These are phyloP conservation scores for Panulirus ornatus DNA, from an alignment of 1,140 invertebrate genomes.

Conservation along the genomic window DNA sequence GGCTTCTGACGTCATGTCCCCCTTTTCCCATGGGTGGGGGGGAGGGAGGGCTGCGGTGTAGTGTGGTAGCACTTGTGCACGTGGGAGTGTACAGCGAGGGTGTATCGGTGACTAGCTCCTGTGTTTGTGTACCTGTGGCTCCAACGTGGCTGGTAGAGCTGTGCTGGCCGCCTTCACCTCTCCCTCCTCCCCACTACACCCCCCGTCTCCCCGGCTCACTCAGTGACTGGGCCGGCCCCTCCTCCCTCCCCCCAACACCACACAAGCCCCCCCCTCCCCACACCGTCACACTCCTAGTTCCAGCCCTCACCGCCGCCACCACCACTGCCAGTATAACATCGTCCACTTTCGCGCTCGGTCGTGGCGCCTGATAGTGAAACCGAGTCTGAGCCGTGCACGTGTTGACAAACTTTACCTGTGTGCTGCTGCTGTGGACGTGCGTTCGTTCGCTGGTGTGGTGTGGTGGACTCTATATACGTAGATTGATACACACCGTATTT, in stretches of 20 bases:
- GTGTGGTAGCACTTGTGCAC: neutral
- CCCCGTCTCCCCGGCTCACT: conserved; percentile 21
- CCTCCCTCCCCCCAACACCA: neutral
- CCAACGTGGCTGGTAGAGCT: conserved; percentile 58
- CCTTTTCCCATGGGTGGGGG: neutral
- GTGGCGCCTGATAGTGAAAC: conserved; percentile 64
- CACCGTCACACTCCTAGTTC: conserved; percentile 6
- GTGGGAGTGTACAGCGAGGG: conserved; percentile 22
- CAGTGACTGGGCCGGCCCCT: conserved; percentile 13
- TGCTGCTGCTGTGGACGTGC: conserved; percentile 2
- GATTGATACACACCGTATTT: too few relatives aligned
- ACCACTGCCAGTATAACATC: conserved; percentile 58
- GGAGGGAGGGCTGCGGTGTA: neutral
- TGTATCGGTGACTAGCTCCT: neutral
- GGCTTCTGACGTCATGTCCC: conserved; percentile 31
- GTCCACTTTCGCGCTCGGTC: conserved; percentile 64
- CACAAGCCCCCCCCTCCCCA: neutral
- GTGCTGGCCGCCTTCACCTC: conserved; percentile 38
- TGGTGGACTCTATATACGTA: too few relatives aligned
- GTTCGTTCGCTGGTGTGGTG: too few relatives aligned
- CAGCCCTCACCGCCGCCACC: conserved; percentile 46
- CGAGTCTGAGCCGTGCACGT: conserved; percentile 49
- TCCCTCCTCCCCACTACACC: neutral
- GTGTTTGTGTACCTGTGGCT: conserved; percentile 54
- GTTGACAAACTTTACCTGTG: conserved; percentile 46